Percentiles rank a stretch among this genome's conserved stretches.
Evolutionary conservation across 2,113 vertebrate species (phyloP).

Genomic region (Neoarius graeffei): DNA sequence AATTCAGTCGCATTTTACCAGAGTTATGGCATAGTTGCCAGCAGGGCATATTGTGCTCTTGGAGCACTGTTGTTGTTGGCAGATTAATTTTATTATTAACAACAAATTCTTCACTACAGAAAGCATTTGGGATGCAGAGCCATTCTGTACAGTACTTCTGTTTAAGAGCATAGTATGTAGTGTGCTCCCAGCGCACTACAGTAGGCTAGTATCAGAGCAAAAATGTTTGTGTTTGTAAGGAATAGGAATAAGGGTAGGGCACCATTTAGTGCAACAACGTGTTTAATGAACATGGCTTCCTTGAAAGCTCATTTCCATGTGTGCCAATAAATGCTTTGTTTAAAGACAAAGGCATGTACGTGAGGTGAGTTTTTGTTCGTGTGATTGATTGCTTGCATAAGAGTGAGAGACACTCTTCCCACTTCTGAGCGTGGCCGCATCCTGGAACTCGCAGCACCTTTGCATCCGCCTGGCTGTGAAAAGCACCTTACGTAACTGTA

Average conservation of each 20-base stretch:
- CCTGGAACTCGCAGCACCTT: constrained; percentile 42
- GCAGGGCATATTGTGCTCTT: no score
- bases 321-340: constrained; percentile 28
- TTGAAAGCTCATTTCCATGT: constrained; percentile 22
- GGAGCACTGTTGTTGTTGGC: no score
- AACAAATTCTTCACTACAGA: background rate
- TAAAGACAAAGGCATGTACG: constrained; percentile 16
- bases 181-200: background rate
- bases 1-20: no score
- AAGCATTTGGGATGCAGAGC: background rate
- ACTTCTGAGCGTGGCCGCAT: constrained; percentile 45
- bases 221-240: background rate
- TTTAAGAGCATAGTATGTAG: background rate
- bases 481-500: constrained; percentile 70
- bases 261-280: background rate
- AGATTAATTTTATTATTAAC: background rate
- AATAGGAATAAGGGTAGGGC: background rate
- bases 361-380: constrained; percentile 28
- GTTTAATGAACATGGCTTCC: constrained; percentile 20
- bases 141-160: background rate
- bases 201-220: background rate
- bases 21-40: no score
- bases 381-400: constrained; percentile 46
- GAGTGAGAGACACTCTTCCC: constrained; percentile 54
- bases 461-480: constrained; percentile 49